Evolutionary conservation across 2,113 vertebrate species (phyloP), one percentile per base, ranked within the genome.

Genomic region (Microcebus griseorufus): DNA sequence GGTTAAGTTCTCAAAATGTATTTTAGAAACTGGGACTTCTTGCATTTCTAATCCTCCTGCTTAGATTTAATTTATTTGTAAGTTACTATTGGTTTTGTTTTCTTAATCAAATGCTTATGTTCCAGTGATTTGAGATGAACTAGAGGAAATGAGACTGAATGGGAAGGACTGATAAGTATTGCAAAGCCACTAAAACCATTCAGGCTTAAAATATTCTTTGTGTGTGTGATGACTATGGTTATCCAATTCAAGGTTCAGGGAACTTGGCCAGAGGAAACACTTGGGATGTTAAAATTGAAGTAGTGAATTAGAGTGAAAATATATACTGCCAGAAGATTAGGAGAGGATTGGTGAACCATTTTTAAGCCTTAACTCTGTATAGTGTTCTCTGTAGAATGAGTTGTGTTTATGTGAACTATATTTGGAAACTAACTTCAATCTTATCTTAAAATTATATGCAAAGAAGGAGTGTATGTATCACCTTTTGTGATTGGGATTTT

Each of bases 71-170:
- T 65, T 22, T 4, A 92, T 58, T 58, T 62, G 9, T 37, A 37
- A 23, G 8, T 69, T 76, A 51, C 17, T 42, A 53, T 48, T 64
- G 27, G 4, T 65, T 96, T 86, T 85, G 18, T 72, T 81, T 94
- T 81, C 60, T 89, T 25, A 94, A 95, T 88, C 27, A 93, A 93
- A 84, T 25, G 13, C 11, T 95, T 81, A 85, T 69, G 1, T 94
- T 87, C 37, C 3, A 55, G n/a, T 81, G 18, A 88, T 90, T 78
- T 87, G 29, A 88, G 88, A 93, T 83, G 73, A 8, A 37, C 60
- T 76, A 45, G 58, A 73, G 7, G 37, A 72, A 92, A 48, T 89
- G 32, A 90, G 45, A 90, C 23, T 55, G 42, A 5, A 3, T 93
- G 64, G 25, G 32, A 73, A 97, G 72, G 7, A 84, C 64, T 48